Percentiles rank a stretch among this genome's conserved stretches.
phyloP scores from a whole-genome alignment of 2,888 invertebrate species.

The Lydus trimaculatus region DNA sequence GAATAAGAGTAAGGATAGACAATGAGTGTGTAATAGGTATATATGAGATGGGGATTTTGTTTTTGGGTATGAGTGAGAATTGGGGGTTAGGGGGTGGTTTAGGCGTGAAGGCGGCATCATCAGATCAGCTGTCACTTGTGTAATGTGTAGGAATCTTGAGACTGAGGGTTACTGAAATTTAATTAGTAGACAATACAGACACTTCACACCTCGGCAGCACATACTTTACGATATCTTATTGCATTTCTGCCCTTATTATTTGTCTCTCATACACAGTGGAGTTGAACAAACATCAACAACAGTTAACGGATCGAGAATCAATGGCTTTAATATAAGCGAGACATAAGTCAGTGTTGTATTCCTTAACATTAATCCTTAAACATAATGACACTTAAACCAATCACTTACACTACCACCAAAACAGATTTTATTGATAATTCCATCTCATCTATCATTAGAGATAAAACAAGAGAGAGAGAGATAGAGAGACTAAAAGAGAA shows the following conservation, averaged over 20 bases:
- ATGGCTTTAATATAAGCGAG: slow-evolving; percentile 27
- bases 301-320: slow-evolving; percentile 37
- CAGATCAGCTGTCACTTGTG: slow-evolving; percentile 57
- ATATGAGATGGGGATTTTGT: slow-evolving; percentile 13
- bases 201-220: slow-evolving; percentile 53
- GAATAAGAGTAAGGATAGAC: neutral
- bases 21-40: neutral
- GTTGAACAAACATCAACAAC: too few relatives aligned
- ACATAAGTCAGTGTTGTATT: neutral
- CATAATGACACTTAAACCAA: slow-evolving; percentile 2
- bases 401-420: neutral
- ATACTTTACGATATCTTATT: slow-evolving; percentile 59
- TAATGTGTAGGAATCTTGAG: slow-evolving; percentile 51
- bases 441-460: neutral
- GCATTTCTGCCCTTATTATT: slow-evolving; percentile 41
- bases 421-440: neutral
- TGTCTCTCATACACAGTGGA: neutral
- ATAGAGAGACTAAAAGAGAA: too few relatives aligned
- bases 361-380: neutral
- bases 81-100: slow-evolving; percentile 9
- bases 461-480: too few relatives aligned
- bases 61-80: too few relatives aligned
- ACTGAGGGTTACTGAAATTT: slow-evolving; percentile 57
- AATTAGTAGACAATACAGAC: slow-evolving; percentile 58
- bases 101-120: slow-evolving; percentile 32